Conservation (phyloP, 2,113 vertebrate genomes). For the Mobula birostris region DNA sequence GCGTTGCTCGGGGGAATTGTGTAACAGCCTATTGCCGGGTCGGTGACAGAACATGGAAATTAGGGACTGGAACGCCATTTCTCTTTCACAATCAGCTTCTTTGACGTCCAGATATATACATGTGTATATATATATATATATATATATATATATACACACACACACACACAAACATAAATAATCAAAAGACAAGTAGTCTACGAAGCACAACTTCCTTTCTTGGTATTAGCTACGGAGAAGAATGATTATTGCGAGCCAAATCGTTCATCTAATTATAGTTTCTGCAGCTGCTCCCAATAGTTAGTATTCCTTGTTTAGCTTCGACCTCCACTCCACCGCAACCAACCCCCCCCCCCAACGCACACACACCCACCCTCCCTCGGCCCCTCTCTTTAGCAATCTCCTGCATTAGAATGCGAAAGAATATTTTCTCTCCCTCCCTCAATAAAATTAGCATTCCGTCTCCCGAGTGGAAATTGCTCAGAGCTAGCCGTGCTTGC, state of each 20-base stretch:
- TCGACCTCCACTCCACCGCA: constrained; percentile 28
- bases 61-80: too few species aligned
- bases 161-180: neutral
- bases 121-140: neutral
- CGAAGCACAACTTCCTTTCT: constrained; percentile 55
- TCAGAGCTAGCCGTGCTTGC: neutral
- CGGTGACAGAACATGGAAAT: neutral
- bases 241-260: constrained; percentile 44
- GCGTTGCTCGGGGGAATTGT: neutral
- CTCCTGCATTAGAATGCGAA: constrained; percentile 44
- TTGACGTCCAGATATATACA: constrained; percentile 41
- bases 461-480: neutral
- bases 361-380: neutral
- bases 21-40: neutral
- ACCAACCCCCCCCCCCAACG: neutral
- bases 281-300: constrained; percentile 50
- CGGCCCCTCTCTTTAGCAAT: constrained; percentile 26
- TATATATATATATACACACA: constrained; percentile 27
- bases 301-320: constrained; percentile 41
- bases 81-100: neutral
- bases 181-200: constrained; percentile 46
- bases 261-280: constrained; percentile 63
- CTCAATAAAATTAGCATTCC: neutral
- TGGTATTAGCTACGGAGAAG: constrained; percentile 52
- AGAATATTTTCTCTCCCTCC: constrained; percentile 25